Conservation (phyloP, 2,888 invertebrate genomes). For the Tryphoninae sp. region DNA sequence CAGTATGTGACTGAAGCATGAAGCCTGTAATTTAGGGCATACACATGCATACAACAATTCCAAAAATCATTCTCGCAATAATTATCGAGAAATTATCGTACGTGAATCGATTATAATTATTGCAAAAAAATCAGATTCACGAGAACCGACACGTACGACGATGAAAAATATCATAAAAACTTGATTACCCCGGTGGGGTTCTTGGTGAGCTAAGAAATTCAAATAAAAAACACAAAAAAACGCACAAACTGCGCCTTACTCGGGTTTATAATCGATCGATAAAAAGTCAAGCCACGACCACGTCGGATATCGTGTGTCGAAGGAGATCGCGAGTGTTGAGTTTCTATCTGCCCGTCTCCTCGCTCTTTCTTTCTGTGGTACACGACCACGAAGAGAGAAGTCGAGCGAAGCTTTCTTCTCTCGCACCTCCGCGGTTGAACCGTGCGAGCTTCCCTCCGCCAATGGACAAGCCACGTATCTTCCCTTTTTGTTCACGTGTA, state of each 20-base stretch:
- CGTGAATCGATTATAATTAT: not conserved
- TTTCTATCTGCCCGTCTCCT: constrained; percentile 54
- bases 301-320: constrained; percentile 66
- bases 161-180: not conserved
- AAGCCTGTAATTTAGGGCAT: constrained; percentile 12
- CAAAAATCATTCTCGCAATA: not conserved
- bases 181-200: not conserved
- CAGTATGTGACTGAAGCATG: constrained; percentile 47
- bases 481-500: constrained; percentile 7
- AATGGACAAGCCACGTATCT: constrained; percentile 32
- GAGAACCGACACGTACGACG: not conserved
- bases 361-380: constrained; percentile 23
- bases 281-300: constrained; percentile 68
- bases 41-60: not conserved
- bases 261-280: constrained; percentile 70
- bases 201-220: not conserved
- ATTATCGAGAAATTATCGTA: not conserved
- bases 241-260: constrained; percentile 25
- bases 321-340: constrained; percentile 65
- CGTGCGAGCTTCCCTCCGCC: constrained; percentile 17
- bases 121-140: not conserved
- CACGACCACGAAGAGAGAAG: constrained; percentile 32
- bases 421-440: constrained; percentile 36
- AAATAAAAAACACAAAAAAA: not conserved
- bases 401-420: constrained; percentile 18